These are phyloP conservation scores for Sebastes iracundus DNA, from an alignment of 2,797 vertebrate genomes.

Conservation along the genomic window DNA sequence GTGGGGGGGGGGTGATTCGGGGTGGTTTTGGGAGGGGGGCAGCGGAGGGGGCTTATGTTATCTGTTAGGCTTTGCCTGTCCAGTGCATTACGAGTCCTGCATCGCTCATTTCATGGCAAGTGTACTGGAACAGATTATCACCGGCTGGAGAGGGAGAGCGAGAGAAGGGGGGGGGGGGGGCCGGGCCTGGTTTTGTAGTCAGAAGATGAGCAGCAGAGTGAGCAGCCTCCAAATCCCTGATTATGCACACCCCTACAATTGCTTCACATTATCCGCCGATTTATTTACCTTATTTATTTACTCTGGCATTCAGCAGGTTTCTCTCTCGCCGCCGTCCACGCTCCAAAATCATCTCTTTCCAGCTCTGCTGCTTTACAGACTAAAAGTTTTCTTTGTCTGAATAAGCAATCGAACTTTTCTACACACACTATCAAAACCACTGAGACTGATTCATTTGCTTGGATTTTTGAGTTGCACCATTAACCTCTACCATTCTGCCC, in stretches of 20 bases:
- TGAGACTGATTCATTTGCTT: constrained; percentile 7
- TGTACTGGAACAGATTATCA: constrained; percentile 81
- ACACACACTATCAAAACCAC: constrained; percentile 9
- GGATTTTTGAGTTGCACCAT: neutral
- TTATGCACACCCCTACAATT: constrained; percentile 74
- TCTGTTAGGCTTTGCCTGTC: constrained; percentile 79
- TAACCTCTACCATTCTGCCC: neutral
- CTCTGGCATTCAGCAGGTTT: constrained; percentile 66
- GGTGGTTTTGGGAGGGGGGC: neutral
- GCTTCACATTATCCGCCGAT: constrained; percentile 66
- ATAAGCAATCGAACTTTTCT: constrained; percentile 57
- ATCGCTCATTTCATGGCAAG: constrained; percentile 79
- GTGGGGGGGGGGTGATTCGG: neutral
- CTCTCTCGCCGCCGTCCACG: neutral
- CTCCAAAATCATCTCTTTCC: constrained; percentile 11
- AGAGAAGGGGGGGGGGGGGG: neutral
- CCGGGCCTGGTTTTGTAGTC: constrained; percentile 62
- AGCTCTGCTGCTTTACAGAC: constrained; percentile 8
- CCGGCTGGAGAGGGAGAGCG: constrained; percentile 57
- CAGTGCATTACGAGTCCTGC: constrained; percentile 74
- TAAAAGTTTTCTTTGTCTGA: constrained; percentile 31
- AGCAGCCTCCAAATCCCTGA: constrained; percentile 74
- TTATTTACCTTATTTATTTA: constrained; percentile 74
- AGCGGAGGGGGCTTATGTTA: constrained; percentile 68
- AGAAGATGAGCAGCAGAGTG: constrained; percentile 71